Conservation (phyloP, 1,140 invertebrate species). For the Zaprionus camerounensis region DNA sequence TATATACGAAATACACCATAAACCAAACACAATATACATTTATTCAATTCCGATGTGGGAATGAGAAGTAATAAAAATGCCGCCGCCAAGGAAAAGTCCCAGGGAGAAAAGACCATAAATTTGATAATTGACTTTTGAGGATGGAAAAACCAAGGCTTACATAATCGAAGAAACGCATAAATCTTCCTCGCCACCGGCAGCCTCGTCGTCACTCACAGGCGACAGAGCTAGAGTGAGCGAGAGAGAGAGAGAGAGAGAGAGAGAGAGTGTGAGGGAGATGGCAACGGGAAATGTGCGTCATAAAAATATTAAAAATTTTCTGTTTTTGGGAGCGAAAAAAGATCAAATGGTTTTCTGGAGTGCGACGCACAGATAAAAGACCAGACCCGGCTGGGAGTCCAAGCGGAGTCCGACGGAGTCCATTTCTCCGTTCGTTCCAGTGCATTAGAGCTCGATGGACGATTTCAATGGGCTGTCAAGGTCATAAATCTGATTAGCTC, state of each 20-base stretch:
- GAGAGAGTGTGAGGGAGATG: background rate
- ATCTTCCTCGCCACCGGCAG: conserved; percentile 51
- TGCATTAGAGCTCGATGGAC: conserved; percentile 65
- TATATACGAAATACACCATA: conserved; percentile 13
- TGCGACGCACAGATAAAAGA: conserved; percentile 55
- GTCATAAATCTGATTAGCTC: conserved; percentile 67
- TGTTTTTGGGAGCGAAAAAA: conserved; percentile 28
- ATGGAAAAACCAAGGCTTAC: conserved; percentile 68
- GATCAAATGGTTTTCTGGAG: conserved; percentile 47
- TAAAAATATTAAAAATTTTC: conserved; percentile 79
- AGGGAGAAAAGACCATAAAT: conserved; percentile 70
- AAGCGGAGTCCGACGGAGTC: conserved; percentile 11
- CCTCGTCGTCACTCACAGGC: conserved; percentile 59
- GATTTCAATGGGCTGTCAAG: conserved; percentile 66
- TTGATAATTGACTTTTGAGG: conserved; percentile 77
- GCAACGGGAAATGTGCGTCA: conserved; percentile 79
- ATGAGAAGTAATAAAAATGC: conserved; percentile 58
- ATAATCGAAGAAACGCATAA: conserved; percentile 79
- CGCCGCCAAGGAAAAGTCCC: conserved; percentile 52
- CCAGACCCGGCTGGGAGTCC: conserved; percentile 20
- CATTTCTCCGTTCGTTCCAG: conserved; percentile 56
- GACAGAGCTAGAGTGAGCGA: background rate
- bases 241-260: background rate
- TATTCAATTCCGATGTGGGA: conserved; percentile 48
- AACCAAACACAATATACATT: conserved; percentile 17